Percentiles rank a stretch among this genome's conserved stretches.
phyloP scores from a whole-genome alignment of 2,113 vertebrate genomes.

The Psophia crepitans region DNA sequence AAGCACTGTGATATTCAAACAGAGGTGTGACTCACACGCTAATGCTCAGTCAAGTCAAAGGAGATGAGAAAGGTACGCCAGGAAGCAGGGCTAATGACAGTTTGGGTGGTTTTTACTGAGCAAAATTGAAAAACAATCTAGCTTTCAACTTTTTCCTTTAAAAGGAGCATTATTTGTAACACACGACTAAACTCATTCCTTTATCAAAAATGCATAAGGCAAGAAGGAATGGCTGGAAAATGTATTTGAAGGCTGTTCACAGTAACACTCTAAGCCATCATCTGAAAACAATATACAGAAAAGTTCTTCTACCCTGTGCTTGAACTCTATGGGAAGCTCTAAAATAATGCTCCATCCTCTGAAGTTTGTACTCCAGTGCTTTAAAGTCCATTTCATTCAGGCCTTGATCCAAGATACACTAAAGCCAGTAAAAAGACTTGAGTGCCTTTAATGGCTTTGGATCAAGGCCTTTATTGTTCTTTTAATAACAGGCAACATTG shows the following conservation, averaged over 20 bases:
- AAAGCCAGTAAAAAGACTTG: background rate
- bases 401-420: slow-evolving; percentile 58
- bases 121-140: background rate
- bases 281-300: slow-evolving; percentile 21
- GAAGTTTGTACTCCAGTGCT: background rate
- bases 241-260: background rate
- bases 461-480: slow-evolving; percentile 44
- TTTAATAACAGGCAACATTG: background rate
- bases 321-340: slow-evolving; percentile 43
- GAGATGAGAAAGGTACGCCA: background rate
- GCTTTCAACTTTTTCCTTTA: background rate
- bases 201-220: background rate
- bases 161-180: background rate
- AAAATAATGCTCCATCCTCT: slow-evolving; percentile 19
- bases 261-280: background rate
- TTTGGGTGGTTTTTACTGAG: background rate
- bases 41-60: background rate
- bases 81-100: background rate
- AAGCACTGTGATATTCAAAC: background rate
- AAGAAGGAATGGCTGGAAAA: background rate
- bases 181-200: background rate
- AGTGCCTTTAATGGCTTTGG: slow-evolving; percentile 26
- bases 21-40: background rate
- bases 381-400: slow-evolving; percentile 28
- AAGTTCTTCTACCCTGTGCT: background rate